A percentile compares a stretch with the other conserved stretches of the same genome.
phyloP scores from a whole-genome alignment of 1,140 invertebrate species.

The Phortica variegata region DNA sequence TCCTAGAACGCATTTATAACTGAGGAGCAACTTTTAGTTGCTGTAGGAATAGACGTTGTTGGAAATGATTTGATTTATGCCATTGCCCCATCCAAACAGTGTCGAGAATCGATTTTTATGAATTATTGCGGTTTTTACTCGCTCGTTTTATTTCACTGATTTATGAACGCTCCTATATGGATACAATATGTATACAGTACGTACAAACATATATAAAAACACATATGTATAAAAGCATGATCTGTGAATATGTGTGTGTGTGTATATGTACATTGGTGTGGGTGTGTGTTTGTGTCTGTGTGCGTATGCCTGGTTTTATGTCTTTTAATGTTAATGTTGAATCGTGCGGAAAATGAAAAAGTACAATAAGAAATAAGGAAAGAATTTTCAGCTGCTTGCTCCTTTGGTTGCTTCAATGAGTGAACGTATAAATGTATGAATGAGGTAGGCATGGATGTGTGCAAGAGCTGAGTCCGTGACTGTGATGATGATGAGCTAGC shows the following conservation, averaged over 20 bases:
- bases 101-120: slow-evolving; percentile 41
- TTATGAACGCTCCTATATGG: slow-evolving; percentile 18
- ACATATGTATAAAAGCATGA: no score
- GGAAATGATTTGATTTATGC: no score
- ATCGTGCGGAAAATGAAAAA: slow-evolving; percentile 41
- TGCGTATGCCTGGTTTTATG: slow-evolving; percentile 8
- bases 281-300: slow-evolving; percentile 5
- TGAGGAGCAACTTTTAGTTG: no score
- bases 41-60: no score
- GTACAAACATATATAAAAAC: no score
- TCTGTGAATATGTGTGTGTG: background rate
- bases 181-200: slow-evolving; percentile 6
- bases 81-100: slow-evolving; percentile 17
- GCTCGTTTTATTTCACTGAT: slow-evolving; percentile 37
- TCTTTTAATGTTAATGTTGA: slow-evolving; percentile 36
- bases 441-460: background rate
- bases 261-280: background rate
- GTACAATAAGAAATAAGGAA: slow-evolving; percentile 28
- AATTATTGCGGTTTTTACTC: slow-evolving; percentile 41
- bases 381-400: no score
- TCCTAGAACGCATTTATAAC: no score
- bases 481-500: slow-evolving; percentile 25
- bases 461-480: slow-evolving; percentile 4
- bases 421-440: background rate
- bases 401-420: no score